Percentiles rank a stretch among this genome's conserved stretches.
Evolutionary conservation across 2,888 invertebrate genomes (phyloP).

Genomic region (Masnerella sp.): DNA sequence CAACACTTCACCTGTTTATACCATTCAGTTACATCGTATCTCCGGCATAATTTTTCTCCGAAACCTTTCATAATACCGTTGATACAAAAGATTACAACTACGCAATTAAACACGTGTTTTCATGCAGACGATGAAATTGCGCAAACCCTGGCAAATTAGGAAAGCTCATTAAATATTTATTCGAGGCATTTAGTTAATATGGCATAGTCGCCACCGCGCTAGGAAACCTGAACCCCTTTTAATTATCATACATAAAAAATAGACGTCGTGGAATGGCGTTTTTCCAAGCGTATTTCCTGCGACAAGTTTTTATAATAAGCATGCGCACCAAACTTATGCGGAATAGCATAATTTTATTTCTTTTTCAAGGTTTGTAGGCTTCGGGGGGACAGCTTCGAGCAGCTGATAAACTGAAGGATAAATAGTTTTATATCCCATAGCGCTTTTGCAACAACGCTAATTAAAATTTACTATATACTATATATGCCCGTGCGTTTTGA

Average conservation of each 20-base stretch:
- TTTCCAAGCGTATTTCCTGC: slow-evolving; percentile 52
- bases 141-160: slow-evolving; percentile 6
- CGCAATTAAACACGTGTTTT: slow-evolving; percentile 18
- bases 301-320: slow-evolving; percentile 42
- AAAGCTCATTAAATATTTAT: slow-evolving; percentile 23
- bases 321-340: slow-evolving; percentile 11
- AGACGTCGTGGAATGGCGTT: slow-evolving; percentile 17
- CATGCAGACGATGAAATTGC: neutral
- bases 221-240: slow-evolving; percentile 8
- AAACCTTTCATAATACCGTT: too few species aligned
- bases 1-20: too few species aligned
- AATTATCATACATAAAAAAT: slow-evolving; percentile 25
- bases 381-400: slow-evolving; percentile 8
- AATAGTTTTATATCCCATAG: slow-evolving; percentile 31
- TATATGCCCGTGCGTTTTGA: too few species aligned
- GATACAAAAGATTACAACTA: too few species aligned
- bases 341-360: slow-evolving; percentile 43
- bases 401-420: slow-evolving; percentile 33
- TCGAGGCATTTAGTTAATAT: slow-evolving; percentile 7
- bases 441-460: slow-evolving; percentile 18
- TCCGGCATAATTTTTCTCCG: too few species aligned
- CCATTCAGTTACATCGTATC: too few species aligned
- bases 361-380: slow-evolving; percentile 36
- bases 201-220: neutral
- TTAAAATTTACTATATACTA: slow-evolving; percentile 14